Evolutionary conservation across 2,113 vertebrate species (phyloP), one percentile per base, ranked within the genome.

Genomic region (Hystrix brachyura): DNA sequence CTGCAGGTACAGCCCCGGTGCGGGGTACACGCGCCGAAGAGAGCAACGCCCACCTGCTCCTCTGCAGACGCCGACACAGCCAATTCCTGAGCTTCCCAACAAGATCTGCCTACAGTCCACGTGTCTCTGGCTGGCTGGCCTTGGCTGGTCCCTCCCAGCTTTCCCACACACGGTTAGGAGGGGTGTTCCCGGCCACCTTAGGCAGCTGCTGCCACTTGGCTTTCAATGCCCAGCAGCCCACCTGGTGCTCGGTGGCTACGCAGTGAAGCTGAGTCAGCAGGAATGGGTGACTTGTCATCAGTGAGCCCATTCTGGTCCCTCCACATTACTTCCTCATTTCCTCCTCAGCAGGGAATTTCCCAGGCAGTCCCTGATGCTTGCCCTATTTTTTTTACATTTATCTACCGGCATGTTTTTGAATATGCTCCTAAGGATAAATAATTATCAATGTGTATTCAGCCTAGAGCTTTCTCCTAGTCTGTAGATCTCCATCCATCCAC

Each of bases 301-400:
- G 59, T 15, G n/a, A 76, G 34, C 5, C 23, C 12, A 46, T 65
- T 92, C 76, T 71, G 94, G 21, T 1, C 10, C 25, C 34, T 65
- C 43, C 65, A 53, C 34, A 38, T 81, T 87, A 89, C 5, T 91
- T 94, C 43, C 62, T 94, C 38, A 7, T 90, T 69, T 74, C 60
- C 46, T 79, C 25, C 25, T 25, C 87, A 64, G 25, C 10, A 72
- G 38, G 46, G 46, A 65, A 79, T 74, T 60, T 64, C 38, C 21
- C 29, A 87, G 62, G 32, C 62, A 87, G n/a, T 46, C 23, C 29
- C 53, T 64, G 43, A 71, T 25, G 53, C 51, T 84, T 7, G 5
- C 21, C 23, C 29, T 4, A 81, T 96, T 94, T 4, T 85, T 96
- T 94, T 74, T 48, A 29, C 13, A 27, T 80, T 81, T 85, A 80